These are phyloP conservation scores for Pseudorectes ferrugineus DNA, from an alignment of 2,113 vertebrate genomes.

Conservation along the genomic window DNA sequence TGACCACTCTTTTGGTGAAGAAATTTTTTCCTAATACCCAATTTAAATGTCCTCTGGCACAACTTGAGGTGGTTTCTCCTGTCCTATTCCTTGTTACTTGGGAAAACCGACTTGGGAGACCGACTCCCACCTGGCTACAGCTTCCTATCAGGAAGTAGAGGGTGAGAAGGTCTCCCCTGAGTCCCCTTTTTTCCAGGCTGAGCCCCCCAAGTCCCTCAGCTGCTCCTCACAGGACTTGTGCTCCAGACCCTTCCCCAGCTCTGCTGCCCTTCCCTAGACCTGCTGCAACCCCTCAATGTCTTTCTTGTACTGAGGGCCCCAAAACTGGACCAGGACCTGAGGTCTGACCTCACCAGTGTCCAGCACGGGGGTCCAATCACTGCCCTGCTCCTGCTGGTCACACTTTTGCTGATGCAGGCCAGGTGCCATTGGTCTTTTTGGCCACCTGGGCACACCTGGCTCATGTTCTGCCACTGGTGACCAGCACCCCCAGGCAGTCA, in stretches of 20 bases:
- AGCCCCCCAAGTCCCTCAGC: neutral
- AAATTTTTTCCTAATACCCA: neutral
- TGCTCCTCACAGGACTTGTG: neutral
- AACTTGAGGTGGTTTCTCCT: neutral
- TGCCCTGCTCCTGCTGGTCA: neutral
- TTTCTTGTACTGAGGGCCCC: no score
- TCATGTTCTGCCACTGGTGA: neutral
- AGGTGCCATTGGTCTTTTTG: neutral
- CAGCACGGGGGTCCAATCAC: neutral
- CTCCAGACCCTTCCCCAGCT: neutral
- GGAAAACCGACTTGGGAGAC: neutral
- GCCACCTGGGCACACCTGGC: neutral
- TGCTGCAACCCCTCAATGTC: neutral
- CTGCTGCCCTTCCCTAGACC: neutral
- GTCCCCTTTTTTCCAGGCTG: neutral
- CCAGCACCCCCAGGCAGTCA: neutral
- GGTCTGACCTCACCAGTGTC: neutral
- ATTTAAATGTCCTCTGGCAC: neutral
- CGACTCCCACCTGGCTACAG: accelerated
- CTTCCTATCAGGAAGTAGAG: no score
- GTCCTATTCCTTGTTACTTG: neutral
- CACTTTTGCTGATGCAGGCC: neutral
- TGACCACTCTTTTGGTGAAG: neutral
- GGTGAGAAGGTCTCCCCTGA: neutral
- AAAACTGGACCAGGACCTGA: neutral